Base-by-base conservation (phyloP, 2,113 vertebrate species). In the Bufo gargarizans region DNA sequence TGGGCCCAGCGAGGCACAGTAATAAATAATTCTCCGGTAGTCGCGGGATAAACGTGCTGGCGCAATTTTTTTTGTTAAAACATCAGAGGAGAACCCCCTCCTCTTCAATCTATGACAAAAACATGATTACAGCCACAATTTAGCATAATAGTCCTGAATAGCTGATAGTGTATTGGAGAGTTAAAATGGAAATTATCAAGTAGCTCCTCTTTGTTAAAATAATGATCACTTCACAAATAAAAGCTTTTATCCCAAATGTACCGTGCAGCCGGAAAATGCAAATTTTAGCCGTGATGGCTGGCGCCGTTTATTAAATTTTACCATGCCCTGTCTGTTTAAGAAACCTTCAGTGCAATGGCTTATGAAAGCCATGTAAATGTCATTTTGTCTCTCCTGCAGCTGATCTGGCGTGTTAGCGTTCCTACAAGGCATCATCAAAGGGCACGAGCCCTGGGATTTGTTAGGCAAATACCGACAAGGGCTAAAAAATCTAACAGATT, bases 311-410 rank as follows among this genome's bases (percentile, higher is more conserved):
- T 99, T 99, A 99, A 98, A 99, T 97, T 98, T 98, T 97, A 97
- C 97, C 94, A 91, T 96, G 97, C 96, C 97, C 97, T 96, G 93
- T 94, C 94, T 95, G 95, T 97, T 95, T 93, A 96, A 96, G 96
- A 96, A 95, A 95, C 96, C 93, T 94, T 91, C 93, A 95, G 95
- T 96, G 95, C 95, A 95, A 96, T 98, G 98, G 98, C 98, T 98
- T 98, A 99, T 96, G 97, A 98, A 97, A 95, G 96, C 96, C 96
- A 95, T 97, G 97, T 97, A 99, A 99, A 99, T 99, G 98, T 98
- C 97, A 99, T 94, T 94, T 95, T 95, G 95, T 96, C 95, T 96
- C 95, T 95, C 95, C 94, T 96, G 95, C 96, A 95, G 94, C 95
- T 94, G 95, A 94, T 95, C 94, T 94, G 67, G 95, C 93, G 94